Percentiles rank a stretch among this genome's conserved stretches.
phyloP scores from a whole-genome alignment of 2,888 invertebrate species.

The Nasonovia ribisnigri region DNA sequence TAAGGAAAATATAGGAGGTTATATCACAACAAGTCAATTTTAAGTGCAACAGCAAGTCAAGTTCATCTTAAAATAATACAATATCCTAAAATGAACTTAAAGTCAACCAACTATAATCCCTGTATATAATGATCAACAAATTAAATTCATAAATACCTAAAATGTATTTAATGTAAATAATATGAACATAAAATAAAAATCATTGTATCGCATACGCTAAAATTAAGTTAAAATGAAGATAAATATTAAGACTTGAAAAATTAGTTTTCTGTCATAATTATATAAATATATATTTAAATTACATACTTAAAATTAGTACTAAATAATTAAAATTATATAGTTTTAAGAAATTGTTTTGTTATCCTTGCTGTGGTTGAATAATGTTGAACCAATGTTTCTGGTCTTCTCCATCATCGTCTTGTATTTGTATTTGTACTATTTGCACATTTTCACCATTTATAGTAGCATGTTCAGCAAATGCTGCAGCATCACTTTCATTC shows the following conservation, averaged over 20 bases:
- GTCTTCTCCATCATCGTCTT: constrained; percentile 67
- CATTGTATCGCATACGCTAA: neutral
- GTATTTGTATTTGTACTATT: constrained; percentile 69
- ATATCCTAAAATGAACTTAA: constrained; percentile 34
- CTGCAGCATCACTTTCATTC: constrained; percentile 64
- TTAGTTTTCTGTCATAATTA: neutral
- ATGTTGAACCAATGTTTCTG: constrained; percentile 68
- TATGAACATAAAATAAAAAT: constrained; percentile 25
- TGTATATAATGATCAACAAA: neutral
- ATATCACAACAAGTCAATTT: constrained; percentile 34
- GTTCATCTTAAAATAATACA: constrained; percentile 13
- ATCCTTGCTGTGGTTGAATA: constrained; percentile 67
- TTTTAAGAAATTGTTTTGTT: neutral
- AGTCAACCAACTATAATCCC: constrained; percentile 9
- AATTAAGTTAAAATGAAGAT: neutral
- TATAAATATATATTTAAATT: neutral
- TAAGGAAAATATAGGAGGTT: constrained; percentile 8
- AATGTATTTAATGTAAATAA: constrained; percentile 1
- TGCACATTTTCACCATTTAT: constrained; percentile 69
- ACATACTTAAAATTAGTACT: neutral
- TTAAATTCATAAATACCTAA: neutral
- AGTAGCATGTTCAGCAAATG: constrained; percentile 64
- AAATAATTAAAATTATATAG: neutral
- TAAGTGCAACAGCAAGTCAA: constrained; percentile 27
- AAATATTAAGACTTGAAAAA: constrained; percentile 22